Evolutionary conservation across 2,888 invertebrate species (phyloP).

Genomic region (Tribolium freemani): DNA sequence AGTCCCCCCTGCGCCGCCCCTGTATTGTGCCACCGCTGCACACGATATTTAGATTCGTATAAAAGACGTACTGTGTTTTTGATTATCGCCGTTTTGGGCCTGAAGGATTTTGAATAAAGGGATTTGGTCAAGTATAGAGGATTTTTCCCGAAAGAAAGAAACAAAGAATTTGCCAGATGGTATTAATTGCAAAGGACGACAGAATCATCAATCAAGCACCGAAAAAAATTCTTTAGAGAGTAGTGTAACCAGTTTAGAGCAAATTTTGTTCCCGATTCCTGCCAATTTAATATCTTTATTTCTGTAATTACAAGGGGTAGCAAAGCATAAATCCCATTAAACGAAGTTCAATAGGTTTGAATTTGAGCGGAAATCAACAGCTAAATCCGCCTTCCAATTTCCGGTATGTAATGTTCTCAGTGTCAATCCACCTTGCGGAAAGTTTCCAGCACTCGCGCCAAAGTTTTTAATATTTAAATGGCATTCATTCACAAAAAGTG

Average conservation of each 20-base stretch:
- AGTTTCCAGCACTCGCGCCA: background rate
- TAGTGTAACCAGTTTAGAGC: background rate
- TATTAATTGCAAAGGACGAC: conserved; percentile 18
- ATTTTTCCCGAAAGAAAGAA: conserved; percentile 23
- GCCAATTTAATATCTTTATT: conserved; percentile 43
- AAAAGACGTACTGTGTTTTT: conserved; percentile 67
- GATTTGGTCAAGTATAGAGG: background rate
- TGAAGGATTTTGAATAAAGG: conserved; percentile 65
- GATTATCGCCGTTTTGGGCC: conserved; percentile 67
- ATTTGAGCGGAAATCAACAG: conserved; percentile 58
- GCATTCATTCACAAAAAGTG: conserved; percentile 8
- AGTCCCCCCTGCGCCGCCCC: conserved; percentile 61
- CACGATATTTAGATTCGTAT: conserved; percentile 67
- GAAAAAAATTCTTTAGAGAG: background rate
- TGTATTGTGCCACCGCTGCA: conserved; percentile 64
- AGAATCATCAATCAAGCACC: conserved; percentile 12
- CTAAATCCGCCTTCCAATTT: conserved; percentile 63
- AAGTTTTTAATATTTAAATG: no score
- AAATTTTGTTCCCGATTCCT: background rate
- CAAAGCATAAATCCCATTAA: conserved; percentile 52
- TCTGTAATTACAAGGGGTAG: conserved; percentile 39
- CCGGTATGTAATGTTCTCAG: conserved; percentile 59
- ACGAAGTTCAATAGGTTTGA: conserved; percentile 52
- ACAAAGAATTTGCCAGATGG: conserved; percentile 30
- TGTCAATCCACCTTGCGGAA: conserved; percentile 38